These are phyloP conservation scores for Bombus confusus DNA, from an alignment of 1,140 invertebrate genomes.

Conservation along the genomic window DNA sequence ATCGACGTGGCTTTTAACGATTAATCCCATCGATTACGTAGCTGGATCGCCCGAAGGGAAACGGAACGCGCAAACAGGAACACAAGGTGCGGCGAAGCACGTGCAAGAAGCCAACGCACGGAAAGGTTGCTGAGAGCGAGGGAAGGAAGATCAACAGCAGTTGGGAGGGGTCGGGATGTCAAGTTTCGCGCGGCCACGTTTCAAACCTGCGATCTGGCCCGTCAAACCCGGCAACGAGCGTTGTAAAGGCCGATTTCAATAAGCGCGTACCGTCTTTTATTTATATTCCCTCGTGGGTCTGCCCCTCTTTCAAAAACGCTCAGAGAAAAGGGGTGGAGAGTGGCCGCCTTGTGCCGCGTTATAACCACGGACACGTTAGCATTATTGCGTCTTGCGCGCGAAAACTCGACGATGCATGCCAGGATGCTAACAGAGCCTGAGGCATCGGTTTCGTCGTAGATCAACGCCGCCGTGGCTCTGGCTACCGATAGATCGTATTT, in stretches of 20 bases:
- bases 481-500: conserved; percentile 21
- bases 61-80: neutral
- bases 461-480: neutral
- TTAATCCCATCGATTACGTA: neutral
- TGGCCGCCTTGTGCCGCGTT: conserved; percentile 60
- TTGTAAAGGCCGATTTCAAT: conserved; percentile 76
- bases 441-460: conserved; percentile 35
- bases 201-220: conserved; percentile 64
- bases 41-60: neutral
- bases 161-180: conserved; percentile 77
- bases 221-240: conserved; percentile 77
- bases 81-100: neutral
- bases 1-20: neutral
- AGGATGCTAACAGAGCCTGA: conserved; percentile 12
- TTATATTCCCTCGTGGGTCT: conserved; percentile 53
- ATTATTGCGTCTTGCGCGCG: conserved; percentile 73
- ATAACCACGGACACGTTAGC: conserved; percentile 73
- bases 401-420: conserved; percentile 53
- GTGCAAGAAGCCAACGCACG: conserved; percentile 8
- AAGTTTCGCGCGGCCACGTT: conserved; percentile 71
- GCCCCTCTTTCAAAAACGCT: conserved; percentile 5
- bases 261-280: conserved; percentile 66
- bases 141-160: conserved; percentile 60
- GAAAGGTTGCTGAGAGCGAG: neutral
- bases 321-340: conserved; percentile 52